phyloP scores from a whole-genome alignment of 2,888 invertebrate species.

The Eristalis tenax region DNA sequence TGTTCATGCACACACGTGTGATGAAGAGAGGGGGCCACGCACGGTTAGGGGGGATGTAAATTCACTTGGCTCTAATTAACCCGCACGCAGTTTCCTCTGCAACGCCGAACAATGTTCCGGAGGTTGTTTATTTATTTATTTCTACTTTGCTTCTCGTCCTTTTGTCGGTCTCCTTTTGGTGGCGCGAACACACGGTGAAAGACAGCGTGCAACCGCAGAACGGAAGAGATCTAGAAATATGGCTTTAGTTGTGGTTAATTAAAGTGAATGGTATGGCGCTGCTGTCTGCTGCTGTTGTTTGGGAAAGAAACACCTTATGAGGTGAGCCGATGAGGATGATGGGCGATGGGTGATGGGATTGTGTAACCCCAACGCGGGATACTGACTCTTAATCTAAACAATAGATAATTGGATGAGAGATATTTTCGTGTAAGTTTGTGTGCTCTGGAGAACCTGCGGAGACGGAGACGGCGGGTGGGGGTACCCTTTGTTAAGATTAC shows the following conservation, averaged over 20 bases:
- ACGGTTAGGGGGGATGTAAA: background rate
- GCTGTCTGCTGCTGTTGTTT: background rate
- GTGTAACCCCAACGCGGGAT: background rate
- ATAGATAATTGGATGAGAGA: background rate
- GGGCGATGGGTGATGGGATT: background rate
- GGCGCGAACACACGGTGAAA: background rate
- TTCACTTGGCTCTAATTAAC: slow-evolving; percentile 62
- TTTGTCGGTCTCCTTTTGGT: slow-evolving; percentile 3
- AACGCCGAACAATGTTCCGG: slow-evolving; percentile 45
- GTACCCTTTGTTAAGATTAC: background rate
- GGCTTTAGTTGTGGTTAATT: slow-evolving; percentile 64
- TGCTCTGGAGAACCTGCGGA: background rate
- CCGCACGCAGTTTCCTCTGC: slow-evolving; percentile 46
- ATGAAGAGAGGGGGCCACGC: background rate
- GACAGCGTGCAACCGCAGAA: slow-evolving; percentile 57
- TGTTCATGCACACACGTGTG: background rate
- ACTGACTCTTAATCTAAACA: background rate
- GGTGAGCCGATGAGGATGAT: background rate
- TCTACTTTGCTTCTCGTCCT: slow-evolving; percentile 1
- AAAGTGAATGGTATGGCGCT: slow-evolving; percentile 3
- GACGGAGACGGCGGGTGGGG: background rate
- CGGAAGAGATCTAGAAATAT: slow-evolving; percentile 43
- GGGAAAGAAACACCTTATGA: background rate
- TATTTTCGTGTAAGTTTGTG: background rate
- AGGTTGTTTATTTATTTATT: background rate